Evolutionary conservation across 2,888 invertebrate species (phyloP).

Genomic region (Coelinius sp.): DNA sequence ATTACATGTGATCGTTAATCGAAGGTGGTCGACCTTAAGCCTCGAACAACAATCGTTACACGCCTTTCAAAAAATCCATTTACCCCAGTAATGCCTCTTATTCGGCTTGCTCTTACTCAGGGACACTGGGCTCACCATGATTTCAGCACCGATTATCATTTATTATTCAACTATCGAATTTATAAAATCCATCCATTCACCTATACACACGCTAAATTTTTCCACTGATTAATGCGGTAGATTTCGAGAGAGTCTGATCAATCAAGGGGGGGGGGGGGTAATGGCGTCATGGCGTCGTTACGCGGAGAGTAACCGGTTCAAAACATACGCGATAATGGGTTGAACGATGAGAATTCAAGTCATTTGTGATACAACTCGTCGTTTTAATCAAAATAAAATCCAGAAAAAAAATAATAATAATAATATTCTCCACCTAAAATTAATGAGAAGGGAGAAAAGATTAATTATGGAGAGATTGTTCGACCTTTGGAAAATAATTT

Average conservation of each 20-base stretch:
- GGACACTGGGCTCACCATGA: constrained; percentile 7
- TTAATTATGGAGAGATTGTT: background rate
- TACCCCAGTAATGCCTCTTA: constrained; percentile 11
- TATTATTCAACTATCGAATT: constrained; percentile 29
- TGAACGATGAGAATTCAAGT: background rate
- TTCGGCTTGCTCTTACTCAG: constrained; percentile 8
- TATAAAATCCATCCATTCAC: background rate
- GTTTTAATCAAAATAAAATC: background rate
- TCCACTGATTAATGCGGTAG: constrained; percentile 2
- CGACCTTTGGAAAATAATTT: background rate
- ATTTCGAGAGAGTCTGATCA: background rate
- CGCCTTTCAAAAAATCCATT: constrained; percentile 35
- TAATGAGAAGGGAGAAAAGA: background rate
- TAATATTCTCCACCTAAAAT: background rate
- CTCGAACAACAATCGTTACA: constrained; percentile 16
- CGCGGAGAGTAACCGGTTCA: constrained; percentile 37
- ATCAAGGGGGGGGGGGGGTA: background rate
- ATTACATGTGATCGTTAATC: constrained; percentile 30
- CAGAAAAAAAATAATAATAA: background rate
- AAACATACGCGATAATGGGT: constrained; percentile 8
- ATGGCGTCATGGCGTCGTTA: constrained; percentile 37
- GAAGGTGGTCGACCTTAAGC: constrained; percentile 13
- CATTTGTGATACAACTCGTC: background rate
- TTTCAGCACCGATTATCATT: background rate
- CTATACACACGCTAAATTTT: background rate